Evolutionary conservation across 2,113 vertebrate genomes (phyloP).

Genomic region (Hippocampus zosterae): DNA sequence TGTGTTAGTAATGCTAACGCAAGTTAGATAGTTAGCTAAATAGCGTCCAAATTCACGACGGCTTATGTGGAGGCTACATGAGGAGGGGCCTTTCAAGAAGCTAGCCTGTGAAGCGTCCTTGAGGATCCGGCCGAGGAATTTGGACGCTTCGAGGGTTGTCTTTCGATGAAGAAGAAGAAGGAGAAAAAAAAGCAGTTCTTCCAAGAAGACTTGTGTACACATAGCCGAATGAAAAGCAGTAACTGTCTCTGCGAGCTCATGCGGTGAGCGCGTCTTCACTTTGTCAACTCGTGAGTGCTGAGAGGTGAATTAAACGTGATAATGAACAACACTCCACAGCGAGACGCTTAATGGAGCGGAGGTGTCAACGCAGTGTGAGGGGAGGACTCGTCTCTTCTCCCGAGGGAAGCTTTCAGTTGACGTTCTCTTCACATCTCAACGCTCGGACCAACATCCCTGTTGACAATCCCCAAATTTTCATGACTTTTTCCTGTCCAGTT

Average conservation of each 20-base stretch:
- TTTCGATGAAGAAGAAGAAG: no score
- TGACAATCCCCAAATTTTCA: conserved; percentile 30
- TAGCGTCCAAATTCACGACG: no score
- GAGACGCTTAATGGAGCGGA: conserved; percentile 56
- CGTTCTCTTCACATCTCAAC: conserved; percentile 60
- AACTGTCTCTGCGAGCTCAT: not conserved
- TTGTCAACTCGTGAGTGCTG: conserved; percentile 62
- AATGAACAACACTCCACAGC: conserved; percentile 69
- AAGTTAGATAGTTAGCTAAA: no score
- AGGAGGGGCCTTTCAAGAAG: no score
- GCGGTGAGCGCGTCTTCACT: conserved; percentile 36
- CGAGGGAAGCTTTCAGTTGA: conserved; percentile 45
- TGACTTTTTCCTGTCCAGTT: not conserved
- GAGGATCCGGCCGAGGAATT: no score
- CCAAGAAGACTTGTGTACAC: not conserved
- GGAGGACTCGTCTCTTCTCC: conserved; percentile 50
- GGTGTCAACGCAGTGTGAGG: conserved; percentile 58
- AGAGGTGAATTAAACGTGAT: conserved; percentile 72
- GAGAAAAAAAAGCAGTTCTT: not conserved
- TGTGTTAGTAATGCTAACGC: no score
- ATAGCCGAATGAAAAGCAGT: not conserved
- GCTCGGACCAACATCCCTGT: conserved; percentile 25
- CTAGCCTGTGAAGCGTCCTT: no score
- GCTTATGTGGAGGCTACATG: no score
- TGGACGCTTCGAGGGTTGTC: no score